These are phyloP conservation scores for Habroteleia sp. DNA, from an alignment of 2,888 invertebrate genomes.

Conservation along the genomic window DNA sequence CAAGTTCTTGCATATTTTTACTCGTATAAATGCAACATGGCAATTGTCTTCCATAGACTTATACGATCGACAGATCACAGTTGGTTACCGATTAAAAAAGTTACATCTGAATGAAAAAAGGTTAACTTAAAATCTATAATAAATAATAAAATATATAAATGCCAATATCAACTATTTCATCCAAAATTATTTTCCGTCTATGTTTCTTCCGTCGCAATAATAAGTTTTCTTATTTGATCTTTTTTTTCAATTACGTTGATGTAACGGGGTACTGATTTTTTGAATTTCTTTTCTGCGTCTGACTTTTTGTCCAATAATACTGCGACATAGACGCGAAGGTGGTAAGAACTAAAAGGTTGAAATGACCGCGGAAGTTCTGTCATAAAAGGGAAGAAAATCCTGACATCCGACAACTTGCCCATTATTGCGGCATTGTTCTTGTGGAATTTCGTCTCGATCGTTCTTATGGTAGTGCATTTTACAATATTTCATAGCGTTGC, in stretches of 20 bases:
- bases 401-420: slow-evolving; percentile 27
- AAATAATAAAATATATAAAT: too few relatives aligned
- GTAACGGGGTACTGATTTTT: too few relatives aligned
- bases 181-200: too few relatives aligned
- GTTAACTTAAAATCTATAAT: too few relatives aligned
- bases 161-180: too few relatives aligned
- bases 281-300: neutral
- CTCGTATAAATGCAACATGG: too few relatives aligned
- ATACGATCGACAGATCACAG: too few relatives aligned
- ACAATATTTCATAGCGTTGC: slow-evolving; percentile 29
- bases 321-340: neutral
- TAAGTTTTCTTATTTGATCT: neutral
- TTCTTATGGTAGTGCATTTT: slow-evolving; percentile 30
- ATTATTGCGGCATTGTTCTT: slow-evolving; percentile 52
- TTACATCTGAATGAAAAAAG: too few relatives aligned
- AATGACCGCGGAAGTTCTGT: slow-evolving; percentile 28
- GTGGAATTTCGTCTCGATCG: slow-evolving; percentile 34
- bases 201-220: too few relatives aligned
- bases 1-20: too few relatives aligned
- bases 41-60: too few relatives aligned
- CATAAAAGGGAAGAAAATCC: slow-evolving; percentile 47
- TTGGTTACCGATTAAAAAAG: too few relatives aligned
- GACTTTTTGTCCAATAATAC: slow-evolving; percentile 9
- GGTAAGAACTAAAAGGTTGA: slow-evolving; percentile 2
- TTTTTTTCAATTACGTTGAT: neutral